These are phyloP conservation scores for Rotaria socialis DNA, from an alignment of 2,888 invertebrate genomes.

Conservation along the genomic window DNA sequence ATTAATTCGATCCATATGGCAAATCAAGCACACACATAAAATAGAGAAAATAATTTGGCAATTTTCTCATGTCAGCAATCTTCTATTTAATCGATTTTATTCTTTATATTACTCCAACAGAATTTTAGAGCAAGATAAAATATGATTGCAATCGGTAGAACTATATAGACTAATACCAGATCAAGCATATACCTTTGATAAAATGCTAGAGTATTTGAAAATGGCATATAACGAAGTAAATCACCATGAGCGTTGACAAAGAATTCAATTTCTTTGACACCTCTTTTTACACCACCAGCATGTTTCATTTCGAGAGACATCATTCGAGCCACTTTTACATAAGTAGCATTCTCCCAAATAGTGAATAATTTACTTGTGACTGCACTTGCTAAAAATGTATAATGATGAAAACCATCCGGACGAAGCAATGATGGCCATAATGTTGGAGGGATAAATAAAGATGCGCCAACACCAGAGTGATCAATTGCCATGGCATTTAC, in stretches of 20 bases:
- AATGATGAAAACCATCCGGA: neutral
- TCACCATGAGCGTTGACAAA: neutral
- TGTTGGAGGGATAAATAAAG: neutral
- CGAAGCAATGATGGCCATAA: neutral
- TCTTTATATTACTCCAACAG: neutral
- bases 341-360: neutral
- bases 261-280: neutral
- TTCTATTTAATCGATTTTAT: neutral
- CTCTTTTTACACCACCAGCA: neutral
- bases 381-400: neutral
- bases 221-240: neutral
- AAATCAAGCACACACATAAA: no score
- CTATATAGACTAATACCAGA: neutral
- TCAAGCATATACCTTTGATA: neutral
- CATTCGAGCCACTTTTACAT: neutral
- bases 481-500: neutral
- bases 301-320: neutral
- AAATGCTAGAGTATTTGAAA: neutral
- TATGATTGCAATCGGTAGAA: neutral
- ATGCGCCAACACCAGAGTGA: neutral
- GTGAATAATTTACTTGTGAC: neutral
- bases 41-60: no score
- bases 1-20: no score
- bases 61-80: no score
- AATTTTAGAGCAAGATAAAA: neutral